phyloP scores from a whole-genome alignment of 2,797 vertebrate genomes.

The Anniella stebbinsi region DNA sequence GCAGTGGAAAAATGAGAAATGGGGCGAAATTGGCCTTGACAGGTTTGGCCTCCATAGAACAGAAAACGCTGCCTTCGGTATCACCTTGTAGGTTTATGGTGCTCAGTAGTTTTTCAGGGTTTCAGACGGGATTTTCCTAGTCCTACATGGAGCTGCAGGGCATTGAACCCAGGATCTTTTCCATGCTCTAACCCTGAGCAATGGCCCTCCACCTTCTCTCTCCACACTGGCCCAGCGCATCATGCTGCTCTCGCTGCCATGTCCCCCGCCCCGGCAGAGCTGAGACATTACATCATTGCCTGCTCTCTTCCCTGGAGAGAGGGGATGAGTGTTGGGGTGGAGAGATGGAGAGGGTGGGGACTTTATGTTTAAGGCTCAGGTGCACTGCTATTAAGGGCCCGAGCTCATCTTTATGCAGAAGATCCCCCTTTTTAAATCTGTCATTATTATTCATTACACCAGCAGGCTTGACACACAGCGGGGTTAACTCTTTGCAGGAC shows the following conservation, averaged over 20 bases:
- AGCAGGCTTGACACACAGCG: conserved; percentile 48
- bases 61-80: not conserved
- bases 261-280: not conserved
- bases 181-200: not conserved
- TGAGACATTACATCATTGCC: conserved; percentile 60
- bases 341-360: conserved; percentile 37
- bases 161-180: fast-evolving
- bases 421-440: conserved; percentile 61
- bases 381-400: conserved; percentile 56
- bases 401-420: conserved; percentile 72
- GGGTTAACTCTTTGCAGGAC: conserved; percentile 64
- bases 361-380: conserved; percentile 74
- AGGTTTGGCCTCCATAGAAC: no score
- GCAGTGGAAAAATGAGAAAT: no score
- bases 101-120: not conserved
- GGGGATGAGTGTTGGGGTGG: not conserved
- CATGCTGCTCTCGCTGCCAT: not conserved
- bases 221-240: fast-evolving
- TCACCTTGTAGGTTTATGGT: not conserved
- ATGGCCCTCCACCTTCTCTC: not conserved
- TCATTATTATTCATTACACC: conserved; percentile 71
- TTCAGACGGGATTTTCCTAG: no score
- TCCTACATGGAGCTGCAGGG: not conserved
- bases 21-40: no score
- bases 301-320: not conserved